Conservation (phyloP, 2,797 vertebrate species). For the Phoebastria nigripes region DNA sequence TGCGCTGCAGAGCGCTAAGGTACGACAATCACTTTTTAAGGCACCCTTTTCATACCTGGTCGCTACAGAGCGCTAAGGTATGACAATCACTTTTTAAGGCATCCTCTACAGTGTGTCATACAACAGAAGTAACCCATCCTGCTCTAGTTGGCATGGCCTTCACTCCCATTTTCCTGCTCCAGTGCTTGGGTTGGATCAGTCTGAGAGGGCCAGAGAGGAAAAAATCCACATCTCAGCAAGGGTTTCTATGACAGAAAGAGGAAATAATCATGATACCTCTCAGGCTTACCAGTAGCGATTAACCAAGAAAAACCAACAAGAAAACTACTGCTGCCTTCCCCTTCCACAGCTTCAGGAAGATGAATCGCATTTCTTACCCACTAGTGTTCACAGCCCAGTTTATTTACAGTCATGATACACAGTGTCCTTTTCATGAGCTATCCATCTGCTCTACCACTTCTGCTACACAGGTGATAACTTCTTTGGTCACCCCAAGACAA, state of each 20-base stretch:
- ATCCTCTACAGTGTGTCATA: neutral
- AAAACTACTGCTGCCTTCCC: neutral
- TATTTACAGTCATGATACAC: neutral
- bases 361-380: neutral
- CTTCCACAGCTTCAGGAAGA: neutral
- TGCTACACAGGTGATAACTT: neutral
- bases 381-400: accelerated
- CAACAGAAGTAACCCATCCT: conserved; percentile 5
- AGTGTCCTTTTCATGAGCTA: neutral
- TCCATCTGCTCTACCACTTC: neutral
- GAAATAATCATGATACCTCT: neutral
- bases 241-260: neutral
- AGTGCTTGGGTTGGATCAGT: neutral
- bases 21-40: neutral
- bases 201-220: neutral
- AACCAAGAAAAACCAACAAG: neutral
- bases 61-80: neutral
- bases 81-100: conserved; percentile 10
- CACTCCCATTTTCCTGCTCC: neutral
- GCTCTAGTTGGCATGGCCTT: neutral
- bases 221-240: neutral
- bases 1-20: neutral
- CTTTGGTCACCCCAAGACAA: neutral
- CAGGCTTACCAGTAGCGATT: neutral
- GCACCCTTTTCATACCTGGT: neutral